These are phyloP conservation scores for Hypotaenidia philippensis DNA, from an alignment of 2,797 vertebrate species.

Conservation along the genomic window DNA sequence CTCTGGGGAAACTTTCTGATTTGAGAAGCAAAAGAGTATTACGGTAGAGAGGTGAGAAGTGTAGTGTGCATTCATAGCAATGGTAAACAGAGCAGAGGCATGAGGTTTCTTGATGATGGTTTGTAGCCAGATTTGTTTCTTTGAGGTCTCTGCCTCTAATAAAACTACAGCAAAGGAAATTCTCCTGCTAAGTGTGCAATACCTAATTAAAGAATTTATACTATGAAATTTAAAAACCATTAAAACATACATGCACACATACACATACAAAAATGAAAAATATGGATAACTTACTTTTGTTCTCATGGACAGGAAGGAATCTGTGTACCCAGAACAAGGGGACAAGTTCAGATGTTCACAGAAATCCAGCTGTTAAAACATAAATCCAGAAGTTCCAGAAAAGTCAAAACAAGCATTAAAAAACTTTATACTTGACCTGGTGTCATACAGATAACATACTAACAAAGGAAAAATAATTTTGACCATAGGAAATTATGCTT, in stretches of 20 bases:
- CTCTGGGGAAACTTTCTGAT: too few species aligned
- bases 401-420: background rate
- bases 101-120: too few species aligned
- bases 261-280: background rate
- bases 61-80: too few species aligned
- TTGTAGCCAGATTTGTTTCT: too few species aligned
- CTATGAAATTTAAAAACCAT: background rate
- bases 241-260: fast-evolving
- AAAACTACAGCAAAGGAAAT: background rate
- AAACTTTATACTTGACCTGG: background rate
- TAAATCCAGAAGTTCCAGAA: background rate
- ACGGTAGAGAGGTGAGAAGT: too few species aligned
- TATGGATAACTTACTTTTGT: background rate
- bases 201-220: background rate
- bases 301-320: background rate
- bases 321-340: background rate
- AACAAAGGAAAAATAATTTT: background rate
- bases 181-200: background rate
- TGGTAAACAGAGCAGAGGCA: too few species aligned
- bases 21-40: too few species aligned
- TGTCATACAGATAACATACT: background rate
- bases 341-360: too few species aligned
- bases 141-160: too few species aligned
- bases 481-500: background rate
- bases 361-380: background rate